Percentiles rank a stretch among this genome's conserved stretches.
These are phyloP conservation scores for Acanthopleura granulata DNA, from an alignment of 2,888 invertebrate genomes.

Conservation along the genomic window DNA sequence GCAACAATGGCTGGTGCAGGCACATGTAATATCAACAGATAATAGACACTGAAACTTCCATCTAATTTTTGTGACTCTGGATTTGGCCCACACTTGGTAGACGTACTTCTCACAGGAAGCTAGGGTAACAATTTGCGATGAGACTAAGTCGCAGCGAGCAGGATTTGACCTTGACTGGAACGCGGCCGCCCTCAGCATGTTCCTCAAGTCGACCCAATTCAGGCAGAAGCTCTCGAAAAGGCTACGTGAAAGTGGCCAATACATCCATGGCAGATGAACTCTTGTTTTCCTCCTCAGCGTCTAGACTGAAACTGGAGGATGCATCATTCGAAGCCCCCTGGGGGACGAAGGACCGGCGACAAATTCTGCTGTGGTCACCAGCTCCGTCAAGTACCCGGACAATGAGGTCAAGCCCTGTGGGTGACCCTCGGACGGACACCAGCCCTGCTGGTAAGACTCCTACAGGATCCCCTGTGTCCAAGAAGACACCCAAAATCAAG, in stretches of 20 bases:
- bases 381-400: not conserved
- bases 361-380: conserved; percentile 4
- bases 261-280: not conserved
- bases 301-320: not conserved
- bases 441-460: too few relatives aligned
- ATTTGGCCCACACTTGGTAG: too few relatives aligned
- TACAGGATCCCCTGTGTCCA: not conserved
- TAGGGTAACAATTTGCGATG: not conserved
- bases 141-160: conserved; percentile 4
- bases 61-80: too few relatives aligned
- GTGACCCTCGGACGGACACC: not conserved
- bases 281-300: not conserved
- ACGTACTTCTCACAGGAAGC: not conserved
- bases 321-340: not conserved
- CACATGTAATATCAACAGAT: too few relatives aligned
- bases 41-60: too few relatives aligned
- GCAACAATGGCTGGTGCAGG: too few relatives aligned
- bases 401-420: not conserved
- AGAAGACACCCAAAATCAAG: not conserved
- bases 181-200: not conserved
- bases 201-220: not conserved
- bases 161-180: conserved; percentile 11
- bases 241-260: conserved; percentile 5
- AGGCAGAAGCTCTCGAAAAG: not conserved
- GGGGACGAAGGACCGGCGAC: not conserved